Evolutionary conservation across 2,888 invertebrate genomes (phyloP), one percentile per base, ranked within the genome.

Genomic region (Tinea pellionella): DNA sequence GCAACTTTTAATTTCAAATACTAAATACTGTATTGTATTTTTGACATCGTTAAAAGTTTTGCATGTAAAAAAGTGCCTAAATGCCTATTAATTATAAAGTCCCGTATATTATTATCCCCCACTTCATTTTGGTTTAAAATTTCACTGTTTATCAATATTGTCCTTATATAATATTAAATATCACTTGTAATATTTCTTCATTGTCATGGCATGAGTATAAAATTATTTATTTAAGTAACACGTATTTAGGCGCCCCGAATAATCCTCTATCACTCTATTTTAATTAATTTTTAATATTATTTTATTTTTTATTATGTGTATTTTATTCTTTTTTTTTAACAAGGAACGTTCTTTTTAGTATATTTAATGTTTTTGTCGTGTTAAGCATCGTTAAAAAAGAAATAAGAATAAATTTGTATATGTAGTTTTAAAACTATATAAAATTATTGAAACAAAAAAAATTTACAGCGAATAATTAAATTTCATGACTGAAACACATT

Each of bases 161-260:
- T n/a, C n/a, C n/a, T n/a, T n/a, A n/a, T n/a, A n/a, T n/a, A n/a
- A 32, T 30, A 56, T 19, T 32, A 8, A 56, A 37, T 9, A 37
- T 37, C 37, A 37, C 37, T 9, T 37, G 37, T 37, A 41, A 32
- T 58, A 24, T 58, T 29, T 12, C 15, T 56, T 56, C 56, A 56
- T 32, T 43, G 56, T 60, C 60, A 55, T 60, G 56, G 60, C 60
- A 60, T 60, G 60, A n/a, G 7, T 13, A 37, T 41, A 60, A 53
- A 53, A 19, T 19, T 16, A 18, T 18, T 29, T 47, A 24, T 43
- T 47, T 29, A 59, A 9, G 6, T 16, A 53, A 16, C 53, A 53
- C 53, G 53, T 53, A 53, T 53, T 53, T 53, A 16, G 3, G 24
- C 16, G 2, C 24, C 53, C 24, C 24, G 8, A 15, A 18, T 18